Conservation (phyloP, 2,113 vertebrate species). For the Hydrolagus affinis region DNA sequence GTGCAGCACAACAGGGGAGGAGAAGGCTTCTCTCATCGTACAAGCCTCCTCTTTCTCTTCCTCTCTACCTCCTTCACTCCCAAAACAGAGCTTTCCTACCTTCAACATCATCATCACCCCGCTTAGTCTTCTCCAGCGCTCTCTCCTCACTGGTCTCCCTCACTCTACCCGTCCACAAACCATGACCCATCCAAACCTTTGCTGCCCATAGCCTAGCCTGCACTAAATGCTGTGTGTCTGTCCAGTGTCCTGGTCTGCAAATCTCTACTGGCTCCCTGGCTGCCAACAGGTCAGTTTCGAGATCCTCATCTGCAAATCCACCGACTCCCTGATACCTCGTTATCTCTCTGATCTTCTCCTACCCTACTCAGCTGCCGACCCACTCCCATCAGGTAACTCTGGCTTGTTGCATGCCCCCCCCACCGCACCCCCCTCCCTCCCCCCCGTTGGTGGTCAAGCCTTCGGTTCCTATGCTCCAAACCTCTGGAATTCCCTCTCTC, state of each 20-base stretch:
- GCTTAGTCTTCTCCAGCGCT: not conserved
- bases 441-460: not conserved
- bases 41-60: not conserved
- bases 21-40: slow-evolving; percentile 33
- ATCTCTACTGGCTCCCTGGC: too few relatives aligned
- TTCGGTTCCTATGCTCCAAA: not conserved
- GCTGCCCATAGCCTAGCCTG: not conserved
- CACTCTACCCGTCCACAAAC: not conserved
- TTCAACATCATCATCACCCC: not conserved
- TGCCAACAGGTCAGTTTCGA: too few relatives aligned
- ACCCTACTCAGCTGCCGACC: too few relatives aligned
- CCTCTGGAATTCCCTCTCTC: not conserved
- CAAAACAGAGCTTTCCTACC: too few relatives aligned
- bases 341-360: too few relatives aligned
- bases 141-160: not conserved
- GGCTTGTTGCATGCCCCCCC: too few relatives aligned
- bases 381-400: too few relatives aligned
- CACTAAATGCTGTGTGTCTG: too few relatives aligned
- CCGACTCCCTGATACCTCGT: too few relatives aligned
- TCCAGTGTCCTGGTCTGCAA: too few relatives aligned
- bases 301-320: too few relatives aligned
- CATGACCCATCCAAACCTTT: not conserved
- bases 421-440: too few relatives aligned
- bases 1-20: not conserved
- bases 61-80: not conserved